Evolutionary conservation across 1,140 invertebrate species (phyloP), one percentile per base, ranked within the genome.

Genomic region (Drosophila lowei): DNA sequence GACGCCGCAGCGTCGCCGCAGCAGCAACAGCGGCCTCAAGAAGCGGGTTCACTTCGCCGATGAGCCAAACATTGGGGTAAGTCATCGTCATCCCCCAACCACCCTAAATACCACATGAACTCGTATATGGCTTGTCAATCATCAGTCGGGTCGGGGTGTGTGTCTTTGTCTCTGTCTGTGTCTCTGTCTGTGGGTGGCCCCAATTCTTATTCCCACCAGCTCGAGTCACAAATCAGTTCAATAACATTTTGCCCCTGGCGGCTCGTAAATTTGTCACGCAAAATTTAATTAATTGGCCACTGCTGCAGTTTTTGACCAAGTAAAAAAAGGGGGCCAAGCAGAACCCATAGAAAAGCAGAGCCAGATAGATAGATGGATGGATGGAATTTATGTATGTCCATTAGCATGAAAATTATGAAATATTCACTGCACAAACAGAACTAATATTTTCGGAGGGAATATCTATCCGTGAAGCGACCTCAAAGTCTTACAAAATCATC

Each of bases 1-100:
- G 13, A 48, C 63, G 23, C 43, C 64, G 11, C 63, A 55, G 25
- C 76, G 81, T 11, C 74, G 74, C 13, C 64, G 83, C 23, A 63
- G 78, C 47, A 75, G 79, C 79, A 81, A 66, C 71, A 86, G 70
- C n/a, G 93, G 74, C 16, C 70, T 74, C 18, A 90, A 90, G 68
- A 90, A 90, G 54, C 83, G 79, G 38, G 88, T 90, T 50, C 88
- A 72, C 54, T 90, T 90, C n/a, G 80, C 76, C 42, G 88, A 90
- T 50, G 88, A 90, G 18, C 73, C 70, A 4, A 61, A 74, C 16
- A 48, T 70, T 56, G 63, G 78, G 83, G 83, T 88, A 78, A 88
- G 83, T 88, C 25, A n/a, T 47, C 50, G 47, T 38, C 15, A 77
- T 25, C 49, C 52, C 15, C 41, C 13, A 42, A 42, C 42, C 63